Percentiles rank a stretch among this genome's conserved stretches.
Conservation (phyloP, 2,888 invertebrate species). For the Fabriciana adippe region DNA sequence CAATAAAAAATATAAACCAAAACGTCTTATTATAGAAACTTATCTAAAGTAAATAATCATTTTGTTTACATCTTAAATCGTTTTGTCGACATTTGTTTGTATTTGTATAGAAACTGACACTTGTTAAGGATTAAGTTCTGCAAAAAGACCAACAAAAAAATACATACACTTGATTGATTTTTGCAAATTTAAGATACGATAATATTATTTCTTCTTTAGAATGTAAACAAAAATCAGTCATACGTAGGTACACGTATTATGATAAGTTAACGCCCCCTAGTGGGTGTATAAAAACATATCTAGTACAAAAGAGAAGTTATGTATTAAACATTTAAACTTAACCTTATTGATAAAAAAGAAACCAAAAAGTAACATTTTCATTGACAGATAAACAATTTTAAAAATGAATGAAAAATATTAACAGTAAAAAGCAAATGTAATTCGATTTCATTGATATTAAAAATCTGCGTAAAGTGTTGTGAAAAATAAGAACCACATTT, state of each 20-base stretch:
- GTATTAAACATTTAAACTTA: not conserved
- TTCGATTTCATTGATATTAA: conserved; percentile 25
- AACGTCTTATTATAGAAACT: not conserved
- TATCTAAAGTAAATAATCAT: conserved; percentile 20
- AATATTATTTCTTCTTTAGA: not conserved
- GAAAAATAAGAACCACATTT: conserved; percentile 25
- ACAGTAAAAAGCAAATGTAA: conserved; percentile 18
- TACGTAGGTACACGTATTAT: too few relatives aligned
- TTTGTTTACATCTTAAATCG: conserved; percentile 15
- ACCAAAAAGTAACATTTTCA: conserved; percentile 5
- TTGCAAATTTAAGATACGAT: not conserved
- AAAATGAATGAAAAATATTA: conserved; percentile 3
- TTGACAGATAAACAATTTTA: conserved; percentile 1
- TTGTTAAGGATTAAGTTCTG: conserved; percentile 15
- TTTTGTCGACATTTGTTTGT: conserved; percentile 19
- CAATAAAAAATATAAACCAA: too few relatives aligned
- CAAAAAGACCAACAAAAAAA: not conserved
- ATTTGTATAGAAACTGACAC: conserved; percentile 24
- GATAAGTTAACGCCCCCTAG: not conserved
- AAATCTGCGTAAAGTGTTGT: conserved; percentile 21
- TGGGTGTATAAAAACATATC: not conserved
- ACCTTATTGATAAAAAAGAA: not conserved
- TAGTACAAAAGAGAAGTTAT: not conserved
- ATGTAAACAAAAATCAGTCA: too few relatives aligned
- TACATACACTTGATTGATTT: not conserved